Evolutionary conservation across 2,888 invertebrate species (phyloP).

Genomic region (Mimachlamys varia): DNA sequence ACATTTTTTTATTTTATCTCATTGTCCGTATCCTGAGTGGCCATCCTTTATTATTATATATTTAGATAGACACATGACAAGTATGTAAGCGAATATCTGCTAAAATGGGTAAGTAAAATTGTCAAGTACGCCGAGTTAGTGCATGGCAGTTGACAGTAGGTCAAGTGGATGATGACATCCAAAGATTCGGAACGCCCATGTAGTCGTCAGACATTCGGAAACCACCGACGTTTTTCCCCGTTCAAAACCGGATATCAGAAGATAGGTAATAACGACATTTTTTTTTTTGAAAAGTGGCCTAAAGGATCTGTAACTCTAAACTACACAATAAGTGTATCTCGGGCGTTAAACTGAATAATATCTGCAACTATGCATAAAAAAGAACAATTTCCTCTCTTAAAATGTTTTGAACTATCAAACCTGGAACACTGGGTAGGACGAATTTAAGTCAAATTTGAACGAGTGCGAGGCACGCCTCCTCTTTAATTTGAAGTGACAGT

Average conservation of each 20-base stretch:
- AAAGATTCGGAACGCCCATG: conserved; percentile 14
- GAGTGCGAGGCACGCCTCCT: too few relatives aligned
- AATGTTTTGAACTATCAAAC: too few relatives aligned
- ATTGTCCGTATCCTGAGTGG: neutral
- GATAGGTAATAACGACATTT: neutral
- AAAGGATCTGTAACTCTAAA: neutral
- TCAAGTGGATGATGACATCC: conserved; percentile 18
- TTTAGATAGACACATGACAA: conserved; percentile 29
- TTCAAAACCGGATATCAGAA: neutral
- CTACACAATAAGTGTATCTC: neutral
- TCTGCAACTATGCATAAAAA: too few relatives aligned
- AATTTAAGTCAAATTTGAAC: too few relatives aligned
- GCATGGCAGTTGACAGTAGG: conserved; percentile 17
- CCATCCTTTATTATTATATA: neutral
- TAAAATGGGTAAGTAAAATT: conserved; percentile 15
- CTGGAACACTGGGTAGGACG: too few relatives aligned
- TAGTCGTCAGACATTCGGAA: conserved; percentile 31
- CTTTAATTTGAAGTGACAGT: too few relatives aligned
- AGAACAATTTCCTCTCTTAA: too few relatives aligned
- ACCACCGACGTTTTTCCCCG: neutral
- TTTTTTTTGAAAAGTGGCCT: neutral
- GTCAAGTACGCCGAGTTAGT: neutral
- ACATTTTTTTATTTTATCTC: neutral
- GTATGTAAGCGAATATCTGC: neutral
- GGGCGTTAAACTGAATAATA: too few relatives aligned